Evolutionary conservation across 2,113 vertebrate genomes (phyloP).

Genomic region (Osmerus mordax): DNA sequence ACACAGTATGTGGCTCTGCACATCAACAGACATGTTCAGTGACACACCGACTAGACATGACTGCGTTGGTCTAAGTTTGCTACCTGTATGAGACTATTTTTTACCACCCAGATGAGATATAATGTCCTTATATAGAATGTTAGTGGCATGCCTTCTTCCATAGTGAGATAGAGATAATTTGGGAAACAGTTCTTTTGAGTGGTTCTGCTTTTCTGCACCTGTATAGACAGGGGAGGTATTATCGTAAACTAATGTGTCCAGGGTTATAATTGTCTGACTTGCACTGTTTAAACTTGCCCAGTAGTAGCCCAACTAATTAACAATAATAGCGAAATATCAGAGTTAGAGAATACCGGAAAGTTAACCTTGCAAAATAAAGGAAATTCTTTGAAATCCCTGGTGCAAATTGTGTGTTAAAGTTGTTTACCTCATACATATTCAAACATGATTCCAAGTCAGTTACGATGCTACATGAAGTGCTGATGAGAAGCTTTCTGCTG

Average conservation of each 20-base stretch:
- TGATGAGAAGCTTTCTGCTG: too few species aligned
- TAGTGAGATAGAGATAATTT: background rate
- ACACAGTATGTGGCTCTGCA: background rate
- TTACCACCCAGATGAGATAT: constrained; percentile 17
- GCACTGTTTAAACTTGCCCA: constrained; percentile 17
- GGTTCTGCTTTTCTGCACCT: constrained; percentile 14
- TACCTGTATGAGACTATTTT: background rate
- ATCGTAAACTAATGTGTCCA: background rate
- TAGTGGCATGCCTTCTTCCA: constrained; percentile 10
- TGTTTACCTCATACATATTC: too few species aligned
- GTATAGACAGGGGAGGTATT: constrained; percentile 9
- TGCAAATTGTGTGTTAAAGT: too few species aligned
- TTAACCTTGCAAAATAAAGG: too few species aligned
- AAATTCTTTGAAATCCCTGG: too few species aligned
- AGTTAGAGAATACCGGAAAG: background rate
- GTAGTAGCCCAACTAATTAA: constrained; percentile 37
- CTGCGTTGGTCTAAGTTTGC: constrained; percentile 26
- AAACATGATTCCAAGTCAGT: too few species aligned
- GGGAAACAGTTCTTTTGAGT: constrained; percentile 6
- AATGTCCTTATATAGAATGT: constrained; percentile 13
- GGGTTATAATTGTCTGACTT: constrained; percentile 16
- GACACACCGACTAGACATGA: background rate
- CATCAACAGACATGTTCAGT: too few species aligned
- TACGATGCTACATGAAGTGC: too few species aligned
- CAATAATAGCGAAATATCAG: constrained; percentile 41